These are phyloP conservation scores for Xylophagus ater DNA, from an alignment of 2,888 invertebrate genomes.

Conservation along the genomic window DNA sequence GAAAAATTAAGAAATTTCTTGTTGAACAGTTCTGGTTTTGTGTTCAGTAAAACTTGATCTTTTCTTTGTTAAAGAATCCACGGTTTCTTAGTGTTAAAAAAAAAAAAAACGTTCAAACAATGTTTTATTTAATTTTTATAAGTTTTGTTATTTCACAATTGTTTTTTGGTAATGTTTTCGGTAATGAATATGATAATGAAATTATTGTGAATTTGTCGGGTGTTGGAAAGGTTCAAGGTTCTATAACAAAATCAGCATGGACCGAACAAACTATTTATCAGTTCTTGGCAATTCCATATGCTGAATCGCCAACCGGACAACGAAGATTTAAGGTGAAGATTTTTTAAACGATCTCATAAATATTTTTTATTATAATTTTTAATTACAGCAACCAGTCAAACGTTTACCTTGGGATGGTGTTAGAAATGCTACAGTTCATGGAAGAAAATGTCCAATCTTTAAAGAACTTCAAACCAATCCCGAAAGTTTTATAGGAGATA, in stretches of 20 bases:
- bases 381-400: conserved; percentile 26
- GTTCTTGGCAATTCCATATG: conserved; percentile 33
- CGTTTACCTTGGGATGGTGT: conserved; percentile 29
- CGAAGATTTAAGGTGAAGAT: conserved; percentile 32
- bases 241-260: conserved; percentile 27
- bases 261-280: conserved; percentile 28
- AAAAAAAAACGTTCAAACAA: too few species aligned
- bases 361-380: too few species aligned
- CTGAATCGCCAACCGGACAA: conserved; percentile 28
- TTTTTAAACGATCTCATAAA: too few species aligned
- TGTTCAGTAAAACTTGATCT: too few species aligned
- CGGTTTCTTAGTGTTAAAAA: too few species aligned
- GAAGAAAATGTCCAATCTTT: conserved; percentile 32
- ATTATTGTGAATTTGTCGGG: conserved; percentile 21
- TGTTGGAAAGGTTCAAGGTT: conserved; percentile 28
- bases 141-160: too few species aligned
- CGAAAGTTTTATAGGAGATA: conserved; percentile 22
- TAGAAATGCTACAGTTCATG: conserved; percentile 27
- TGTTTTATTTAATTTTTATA: too few species aligned
- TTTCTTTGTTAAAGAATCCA: too few species aligned
- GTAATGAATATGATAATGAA: conserved; percentile 10
- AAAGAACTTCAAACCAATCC: conserved; percentile 20
- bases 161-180: too few species aligned
- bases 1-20: too few species aligned
- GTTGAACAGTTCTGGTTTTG: too few species aligned